phyloP scores from a whole-genome alignment of 1,140 invertebrate genomes.

The Neocloeon triangulifer region DNA sequence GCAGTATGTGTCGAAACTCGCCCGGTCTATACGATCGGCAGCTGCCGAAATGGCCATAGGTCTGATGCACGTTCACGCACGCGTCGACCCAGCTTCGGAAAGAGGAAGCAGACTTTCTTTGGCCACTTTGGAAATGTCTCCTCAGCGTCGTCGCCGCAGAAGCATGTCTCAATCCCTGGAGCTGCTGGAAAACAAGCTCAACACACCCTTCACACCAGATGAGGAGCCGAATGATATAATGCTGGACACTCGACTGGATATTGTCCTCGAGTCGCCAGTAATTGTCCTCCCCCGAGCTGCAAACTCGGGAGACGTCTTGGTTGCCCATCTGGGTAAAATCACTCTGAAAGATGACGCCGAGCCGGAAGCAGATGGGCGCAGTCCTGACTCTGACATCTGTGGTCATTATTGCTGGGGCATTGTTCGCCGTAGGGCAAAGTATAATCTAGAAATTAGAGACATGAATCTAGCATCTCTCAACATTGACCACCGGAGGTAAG shows the following conservation, averaged over 20 bases:
- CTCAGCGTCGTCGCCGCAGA: conserved; percentile 13
- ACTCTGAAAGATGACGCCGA: conserved; percentile 21
- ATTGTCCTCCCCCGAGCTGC: conserved; percentile 59
- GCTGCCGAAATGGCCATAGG: conserved; percentile 86
- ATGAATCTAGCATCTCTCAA: conserved; percentile 73
- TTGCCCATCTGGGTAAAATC: conserved; percentile 84
- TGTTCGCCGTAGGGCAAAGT: no score
- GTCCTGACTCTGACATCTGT: neutral
- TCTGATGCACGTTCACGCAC: conserved; percentile 44
- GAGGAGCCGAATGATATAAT: conserved; percentile 17
- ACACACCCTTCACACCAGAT: conserved; percentile 18
- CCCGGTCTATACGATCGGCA: conserved; percentile 61
- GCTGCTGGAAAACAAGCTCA: conserved; percentile 10
- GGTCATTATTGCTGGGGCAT: no score
- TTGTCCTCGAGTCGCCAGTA: conserved; percentile 73
- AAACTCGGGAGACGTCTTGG: conserved; percentile 60
- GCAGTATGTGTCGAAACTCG: conserved; percentile 45
- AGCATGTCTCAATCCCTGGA: conserved; percentile 18
- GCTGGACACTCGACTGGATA: conserved; percentile 25
- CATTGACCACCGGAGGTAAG: conserved; percentile 20
- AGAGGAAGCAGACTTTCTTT: no score
- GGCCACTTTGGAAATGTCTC: conserved; percentile 12
- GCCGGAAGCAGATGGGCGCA: neutral
- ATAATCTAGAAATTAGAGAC: conserved; percentile 44
- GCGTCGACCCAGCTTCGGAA: conserved; percentile 15